Percentiles rank a stretch among this genome's conserved stretches.
These are phyloP conservation scores for Drosophila oshimai DNA, from an alignment of 1,140 invertebrate genomes.

Conservation along the genomic window DNA sequence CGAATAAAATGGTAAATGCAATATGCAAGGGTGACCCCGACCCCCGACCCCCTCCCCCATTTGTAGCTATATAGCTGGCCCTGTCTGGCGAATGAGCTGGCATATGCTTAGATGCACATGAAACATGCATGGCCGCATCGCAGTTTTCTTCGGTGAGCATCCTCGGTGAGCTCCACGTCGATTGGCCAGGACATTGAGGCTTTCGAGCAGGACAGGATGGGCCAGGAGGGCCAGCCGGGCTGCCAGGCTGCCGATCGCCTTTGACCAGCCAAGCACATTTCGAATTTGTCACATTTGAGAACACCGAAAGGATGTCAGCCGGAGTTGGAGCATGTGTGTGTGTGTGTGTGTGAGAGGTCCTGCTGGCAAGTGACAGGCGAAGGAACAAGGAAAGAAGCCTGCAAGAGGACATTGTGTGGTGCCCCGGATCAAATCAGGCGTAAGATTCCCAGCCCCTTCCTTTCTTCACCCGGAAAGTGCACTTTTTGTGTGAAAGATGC, in stretches of 20 bases:
- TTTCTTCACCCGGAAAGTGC: not conserved
- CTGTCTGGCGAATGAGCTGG: slow-evolving; percentile 3
- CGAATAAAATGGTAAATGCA: slow-evolving; percentile 65
- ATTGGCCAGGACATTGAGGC: slow-evolving; percentile 43
- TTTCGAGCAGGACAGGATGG: not conserved
- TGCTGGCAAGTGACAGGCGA: slow-evolving; percentile 48
- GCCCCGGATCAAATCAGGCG: slow-evolving; percentile 65
- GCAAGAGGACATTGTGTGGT: slow-evolving; percentile 25
- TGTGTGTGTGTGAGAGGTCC: not conserved
- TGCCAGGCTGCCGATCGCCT: slow-evolving; percentile 31
- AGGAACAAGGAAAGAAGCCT: slow-evolving; percentile 25
- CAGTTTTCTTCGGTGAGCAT: slow-evolving; percentile 34
- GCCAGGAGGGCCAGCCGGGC: no score
- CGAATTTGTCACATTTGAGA: slow-evolving; percentile 62
- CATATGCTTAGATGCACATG: slow-evolving; percentile 55
- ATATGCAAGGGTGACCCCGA: slow-evolving; percentile 22
- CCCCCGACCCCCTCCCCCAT: no score
- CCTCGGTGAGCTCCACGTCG: slow-evolving; percentile 32
- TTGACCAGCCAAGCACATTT: slow-evolving; percentile 73
- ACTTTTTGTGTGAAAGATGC: slow-evolving; percentile 48
- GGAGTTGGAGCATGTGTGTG: not conserved
- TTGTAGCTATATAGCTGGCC: slow-evolving; percentile 16
- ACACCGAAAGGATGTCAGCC: slow-evolving; percentile 25
- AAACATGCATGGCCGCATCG: slow-evolving; percentile 41
- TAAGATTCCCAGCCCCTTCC: slow-evolving; percentile 43